phyloP scores from a whole-genome alignment of 2,113 vertebrate species.

The Atlantisia rogersi region DNA sequence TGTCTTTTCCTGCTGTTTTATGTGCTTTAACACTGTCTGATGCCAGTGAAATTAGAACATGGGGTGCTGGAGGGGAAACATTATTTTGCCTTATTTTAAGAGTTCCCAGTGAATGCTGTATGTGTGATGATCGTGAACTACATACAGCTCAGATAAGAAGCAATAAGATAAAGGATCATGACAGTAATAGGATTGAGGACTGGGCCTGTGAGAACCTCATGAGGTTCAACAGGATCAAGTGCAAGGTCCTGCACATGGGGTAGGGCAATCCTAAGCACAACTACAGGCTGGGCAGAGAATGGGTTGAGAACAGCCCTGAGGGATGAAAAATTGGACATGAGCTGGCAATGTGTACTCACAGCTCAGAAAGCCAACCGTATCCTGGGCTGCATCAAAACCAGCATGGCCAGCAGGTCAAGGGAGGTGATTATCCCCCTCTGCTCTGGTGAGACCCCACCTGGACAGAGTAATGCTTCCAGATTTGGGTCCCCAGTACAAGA shows the following conservation, averaged over 20 bases:
- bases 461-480: rapidly evolving
- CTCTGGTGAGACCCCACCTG: not conserved
- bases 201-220: not conserved
- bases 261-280: not conserved
- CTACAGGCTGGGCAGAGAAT: not conserved
- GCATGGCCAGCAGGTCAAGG: not conserved
- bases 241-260: not conserved
- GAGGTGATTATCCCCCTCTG: not conserved
- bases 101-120: not conserved
- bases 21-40: not conserved
- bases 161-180: not conserved
- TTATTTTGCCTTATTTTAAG: not conserved
- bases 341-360: not conserved
- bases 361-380: not conserved
- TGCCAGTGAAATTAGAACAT: not conserved
- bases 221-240: not conserved
- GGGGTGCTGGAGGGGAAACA: not conserved
- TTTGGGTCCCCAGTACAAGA: not conserved
- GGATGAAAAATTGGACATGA: not conserved
- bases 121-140: not conserved
- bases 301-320: not conserved
- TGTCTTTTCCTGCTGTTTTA: conserved; percentile 8
- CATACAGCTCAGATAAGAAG: not conserved
- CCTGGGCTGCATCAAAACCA: not conserved
- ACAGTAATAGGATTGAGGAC: not conserved